phyloP scores from a whole-genome alignment of 2,888 invertebrate species.

The Netelia melanura region DNA sequence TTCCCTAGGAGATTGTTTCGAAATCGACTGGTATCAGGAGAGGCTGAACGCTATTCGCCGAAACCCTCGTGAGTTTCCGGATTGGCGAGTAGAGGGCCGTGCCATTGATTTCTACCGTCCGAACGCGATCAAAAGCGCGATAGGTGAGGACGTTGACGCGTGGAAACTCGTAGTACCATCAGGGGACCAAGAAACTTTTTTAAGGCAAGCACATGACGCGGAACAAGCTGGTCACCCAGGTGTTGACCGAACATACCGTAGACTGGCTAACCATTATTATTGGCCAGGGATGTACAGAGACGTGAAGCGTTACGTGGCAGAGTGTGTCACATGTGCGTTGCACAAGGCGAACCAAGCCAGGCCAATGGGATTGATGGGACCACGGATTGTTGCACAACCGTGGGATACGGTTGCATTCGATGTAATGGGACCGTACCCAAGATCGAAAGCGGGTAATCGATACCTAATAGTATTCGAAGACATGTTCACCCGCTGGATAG shows the following conservation, averaged over 20 bases:
- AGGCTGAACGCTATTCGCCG: slow-evolving; percentile 11
- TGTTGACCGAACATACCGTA: slow-evolving; percentile 68
- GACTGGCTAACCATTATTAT: slow-evolving; percentile 68
- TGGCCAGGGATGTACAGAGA: slow-evolving; percentile 75
- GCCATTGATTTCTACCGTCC: slow-evolving; percentile 50
- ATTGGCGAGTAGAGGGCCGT: slow-evolving; percentile 50
- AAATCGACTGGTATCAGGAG: slow-evolving; percentile 47
- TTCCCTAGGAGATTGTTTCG: background rate
- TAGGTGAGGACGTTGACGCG: slow-evolving; percentile 49
- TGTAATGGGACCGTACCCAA: slow-evolving; percentile 45
- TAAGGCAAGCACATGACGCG: slow-evolving; percentile 71
- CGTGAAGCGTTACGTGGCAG: slow-evolving; percentile 68
- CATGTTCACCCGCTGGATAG: slow-evolving; percentile 60
- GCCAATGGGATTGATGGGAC: slow-evolving; percentile 70
- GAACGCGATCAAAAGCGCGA: slow-evolving; percentile 12
- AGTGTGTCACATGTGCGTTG: slow-evolving; percentile 71
- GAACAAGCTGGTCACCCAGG: slow-evolving; percentile 74
- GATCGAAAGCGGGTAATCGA: slow-evolving; percentile 62
- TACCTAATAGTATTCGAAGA: slow-evolving; percentile 56
- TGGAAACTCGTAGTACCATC: slow-evolving; percentile 71
- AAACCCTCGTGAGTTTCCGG: slow-evolving; percentile 50
- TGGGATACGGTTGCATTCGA: slow-evolving; percentile 36
- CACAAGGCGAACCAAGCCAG: slow-evolving; percentile 68
- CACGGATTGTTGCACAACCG: slow-evolving; percentile 20
- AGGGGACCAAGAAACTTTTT: slow-evolving; percentile 33